Conservation (phyloP, 2,113 vertebrate species). For the Crotalus viridis region DNA sequence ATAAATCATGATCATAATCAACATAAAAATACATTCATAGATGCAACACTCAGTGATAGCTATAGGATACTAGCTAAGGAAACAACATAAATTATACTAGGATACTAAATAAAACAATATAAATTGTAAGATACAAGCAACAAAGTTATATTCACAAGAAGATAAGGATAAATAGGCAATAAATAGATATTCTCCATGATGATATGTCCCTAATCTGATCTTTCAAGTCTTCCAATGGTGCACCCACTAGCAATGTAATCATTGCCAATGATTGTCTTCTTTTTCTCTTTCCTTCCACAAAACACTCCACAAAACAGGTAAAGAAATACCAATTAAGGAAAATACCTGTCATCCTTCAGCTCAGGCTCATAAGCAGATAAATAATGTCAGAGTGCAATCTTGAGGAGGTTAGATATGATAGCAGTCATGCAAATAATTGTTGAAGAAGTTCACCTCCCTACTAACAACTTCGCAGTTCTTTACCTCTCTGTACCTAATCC, state of each 20-base stretch:
- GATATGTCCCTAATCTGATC: background rate
- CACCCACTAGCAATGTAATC: background rate
- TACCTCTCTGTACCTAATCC: background rate
- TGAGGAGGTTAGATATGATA: background rate
- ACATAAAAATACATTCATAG: too few relatives aligned
- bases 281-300: background rate
- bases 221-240: background rate
- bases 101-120: too few relatives aligned
- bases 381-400: background rate
- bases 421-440: background rate
- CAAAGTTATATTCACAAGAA: too few relatives aligned
- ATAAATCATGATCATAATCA: too few relatives aligned
- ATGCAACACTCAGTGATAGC: too few relatives aligned
- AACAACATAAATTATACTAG: too few relatives aligned
- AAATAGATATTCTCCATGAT: background rate
- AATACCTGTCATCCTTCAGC: background rate
- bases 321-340: background rate
- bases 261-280: background rate
- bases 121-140: too few relatives aligned
- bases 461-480: background rate
- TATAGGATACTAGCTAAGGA: too few relatives aligned
- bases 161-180: background rate
- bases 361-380: background rate
- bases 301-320: background rate
- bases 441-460: background rate